Evolutionary conservation across 23 tunicate genomes (phyloP).

Genomic region (Ascidia mentula): DNA sequence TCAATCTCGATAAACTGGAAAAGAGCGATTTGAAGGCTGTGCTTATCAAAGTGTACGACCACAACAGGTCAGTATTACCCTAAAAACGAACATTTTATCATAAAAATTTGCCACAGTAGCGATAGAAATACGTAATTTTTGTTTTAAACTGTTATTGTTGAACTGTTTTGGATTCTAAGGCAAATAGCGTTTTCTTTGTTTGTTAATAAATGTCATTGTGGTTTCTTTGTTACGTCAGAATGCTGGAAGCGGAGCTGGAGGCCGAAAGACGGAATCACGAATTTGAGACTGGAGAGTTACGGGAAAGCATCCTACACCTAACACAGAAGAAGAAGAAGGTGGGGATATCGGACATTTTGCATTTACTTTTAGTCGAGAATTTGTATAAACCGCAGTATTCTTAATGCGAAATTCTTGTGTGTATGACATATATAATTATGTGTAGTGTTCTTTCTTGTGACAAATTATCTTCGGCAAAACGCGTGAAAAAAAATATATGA

Average conservation of each 20-base stretch:
- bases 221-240: slow-evolving; percentile 31
- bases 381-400: no score
- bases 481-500: no score
- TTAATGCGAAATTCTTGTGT: no score
- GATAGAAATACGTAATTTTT: background rate
- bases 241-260: slow-evolving; percentile 88
- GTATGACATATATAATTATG: no score
- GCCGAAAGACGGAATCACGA: slow-evolving; percentile 72
- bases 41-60: slow-evolving; percentile 87
- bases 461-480: no score
- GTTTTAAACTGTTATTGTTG: background rate
- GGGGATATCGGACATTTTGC: no score
- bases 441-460: no score
- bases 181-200: background rate
- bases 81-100: background rate
- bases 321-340: background rate
- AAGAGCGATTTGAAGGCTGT: slow-evolving; percentile 93
- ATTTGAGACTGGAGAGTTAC: slow-evolving; percentile 45
- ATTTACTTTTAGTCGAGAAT: no score
- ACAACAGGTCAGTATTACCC: slow-evolving; percentile 66
- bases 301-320: slow-evolving; percentile 11
- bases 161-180: background rate
- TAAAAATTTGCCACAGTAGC: background rate
- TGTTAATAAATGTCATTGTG: no score
- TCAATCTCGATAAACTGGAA: slow-evolving; percentile 84